Evolutionary conservation across 2,797 vertebrate genomes (phyloP), one percentile per base, ranked within the genome.

Genomic region (Catamblyrhynchus diadema): DNA sequence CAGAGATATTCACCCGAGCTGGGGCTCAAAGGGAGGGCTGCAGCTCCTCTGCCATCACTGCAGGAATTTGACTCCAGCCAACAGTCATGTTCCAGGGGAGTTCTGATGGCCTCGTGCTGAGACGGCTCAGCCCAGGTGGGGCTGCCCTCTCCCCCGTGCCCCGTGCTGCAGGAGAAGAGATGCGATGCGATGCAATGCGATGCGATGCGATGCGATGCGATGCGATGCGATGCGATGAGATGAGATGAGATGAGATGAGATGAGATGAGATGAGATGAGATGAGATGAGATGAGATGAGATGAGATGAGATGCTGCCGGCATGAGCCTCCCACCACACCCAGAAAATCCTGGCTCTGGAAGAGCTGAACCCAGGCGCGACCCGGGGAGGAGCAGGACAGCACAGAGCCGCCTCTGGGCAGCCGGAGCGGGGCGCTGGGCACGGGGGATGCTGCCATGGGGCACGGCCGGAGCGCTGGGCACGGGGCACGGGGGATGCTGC

Each of bases 91-190:
- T 23, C 10, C 10, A 8, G 1, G 1, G 66, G 8, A 41, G 24
- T 28, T 1, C 14, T 0, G 19, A 12, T 2, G 37, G 16, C 32
- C 35, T 4, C 0, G 0, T 12, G 57, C 11, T 1, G 51, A 57
- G 70, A 33, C 39, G 75, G 8, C 7, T 5, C 47, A 37, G 28
- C 32, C 24, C 3, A 20, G 41, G 2, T 2, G 64, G 28, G 33
- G 32, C 41, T 90, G 79, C 53, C 27, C 41, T 19, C 10, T 4
- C 5, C 28, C 20, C 37, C 0, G 1, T 12, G 53, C 28, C 22
- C 37, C 0, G 2, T 11, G 53, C 66, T 5, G n/a, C 0, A 0
- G 50, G 32, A 65, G 14, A 28, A 1, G 62, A 67, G 14, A 30
- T 2, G 64, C 12, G 45, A 5, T 25, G 37, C 56, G 14, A 28